These are phyloP conservation scores for Drosophila bocki DNA, from an alignment of 1,140 invertebrate genomes.

Conservation along the genomic window DNA sequence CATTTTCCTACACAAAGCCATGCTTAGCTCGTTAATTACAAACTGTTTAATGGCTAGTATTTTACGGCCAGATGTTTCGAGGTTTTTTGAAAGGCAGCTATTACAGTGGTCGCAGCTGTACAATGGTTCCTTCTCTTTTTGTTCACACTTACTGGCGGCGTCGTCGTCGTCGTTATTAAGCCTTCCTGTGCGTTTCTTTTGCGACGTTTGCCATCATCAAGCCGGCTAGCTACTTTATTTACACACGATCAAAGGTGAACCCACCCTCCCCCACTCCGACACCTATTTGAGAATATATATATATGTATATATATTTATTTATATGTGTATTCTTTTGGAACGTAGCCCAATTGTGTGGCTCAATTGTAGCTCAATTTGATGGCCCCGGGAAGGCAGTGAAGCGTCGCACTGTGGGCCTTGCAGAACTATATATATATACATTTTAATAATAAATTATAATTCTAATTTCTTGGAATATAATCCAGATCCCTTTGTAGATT, in stretches of 20 bases:
- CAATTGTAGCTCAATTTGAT: constrained; percentile 72
- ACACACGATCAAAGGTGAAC: constrained; percentile 49
- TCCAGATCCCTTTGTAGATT: neutral
- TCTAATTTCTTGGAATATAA: neutral
- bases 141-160: constrained; percentile 22
- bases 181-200: constrained; percentile 62
- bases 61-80: constrained; percentile 18
- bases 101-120: constrained; percentile 28
- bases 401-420: constrained; percentile 62
- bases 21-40: constrained; percentile 17
- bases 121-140: constrained; percentile 7
- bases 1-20: neutral
- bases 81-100: constrained; percentile 2
- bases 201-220: constrained; percentile 51
- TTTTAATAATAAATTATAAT: neutral
- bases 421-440: neutral
- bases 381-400: constrained; percentile 61
- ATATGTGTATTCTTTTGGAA: constrained; percentile 33
- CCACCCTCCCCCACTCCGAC: constrained; percentile 21
- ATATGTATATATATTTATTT: neutral
- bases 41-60: neutral
- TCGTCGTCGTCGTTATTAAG: constrained; percentile 25
- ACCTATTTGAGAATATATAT: neutral
- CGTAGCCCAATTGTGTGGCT: constrained; percentile 68
- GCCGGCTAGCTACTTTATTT: constrained; percentile 54